A percentile compares a stretch with the other conserved stretches of the same genome.
phyloP scores from a whole-genome alignment of 2,113 vertebrate species.

The Notiomystis cincta region DNA sequence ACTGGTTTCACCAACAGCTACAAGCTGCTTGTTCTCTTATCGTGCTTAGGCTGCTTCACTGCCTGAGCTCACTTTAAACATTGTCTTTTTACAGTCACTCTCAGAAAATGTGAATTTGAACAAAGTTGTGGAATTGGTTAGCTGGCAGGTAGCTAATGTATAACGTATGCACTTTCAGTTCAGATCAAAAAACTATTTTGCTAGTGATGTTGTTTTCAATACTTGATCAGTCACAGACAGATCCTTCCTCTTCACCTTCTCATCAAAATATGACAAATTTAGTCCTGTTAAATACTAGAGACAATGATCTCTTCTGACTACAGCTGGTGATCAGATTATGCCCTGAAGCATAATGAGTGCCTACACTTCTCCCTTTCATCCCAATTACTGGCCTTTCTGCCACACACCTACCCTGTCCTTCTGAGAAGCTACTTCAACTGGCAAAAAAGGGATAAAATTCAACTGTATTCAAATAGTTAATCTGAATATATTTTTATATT shows the following conservation, averaged over 20 bases:
- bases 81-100: neutral
- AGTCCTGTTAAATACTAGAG: constrained; percentile 25
- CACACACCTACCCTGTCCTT: neutral
- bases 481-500: neutral
- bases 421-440: neutral
- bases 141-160: constrained; percentile 28
- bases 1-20: neutral
- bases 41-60: neutral
- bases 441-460: neutral
- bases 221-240: constrained; percentile 30
- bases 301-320: constrained; percentile 59
- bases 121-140: constrained; percentile 38
- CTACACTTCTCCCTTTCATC: constrained; percentile 43
- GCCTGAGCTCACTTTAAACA: constrained; percentile 7
- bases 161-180: constrained; percentile 8
- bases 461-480: neutral
- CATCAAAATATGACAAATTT: constrained; percentile 53
- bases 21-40: neutral
- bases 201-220: constrained; percentile 13
- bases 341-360: constrained; percentile 54
- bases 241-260: constrained; percentile 24
- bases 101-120: neutral
- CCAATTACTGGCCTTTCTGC: constrained; percentile 9
- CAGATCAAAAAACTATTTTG: constrained; percentile 18
- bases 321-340: constrained; percentile 64